These are phyloP conservation scores for Scaptomyza polygonia DNA, from an alignment of 2,888 invertebrate genomes.

Conservation along the genomic window DNA sequence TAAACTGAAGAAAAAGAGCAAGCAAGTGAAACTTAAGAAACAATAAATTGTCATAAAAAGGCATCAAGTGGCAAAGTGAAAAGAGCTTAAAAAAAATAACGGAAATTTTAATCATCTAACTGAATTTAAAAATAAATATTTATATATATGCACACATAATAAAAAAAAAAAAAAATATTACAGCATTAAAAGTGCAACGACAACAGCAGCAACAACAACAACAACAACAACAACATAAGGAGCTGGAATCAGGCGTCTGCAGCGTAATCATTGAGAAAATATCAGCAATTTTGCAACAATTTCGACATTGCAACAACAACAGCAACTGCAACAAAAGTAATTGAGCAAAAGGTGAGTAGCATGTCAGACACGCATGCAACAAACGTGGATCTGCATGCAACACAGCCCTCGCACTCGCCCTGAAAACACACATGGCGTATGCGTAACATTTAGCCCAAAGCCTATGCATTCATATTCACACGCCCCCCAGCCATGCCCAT, in stretches of 20 bases:
- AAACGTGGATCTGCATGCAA: conserved; percentile 38
- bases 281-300: conserved; percentile 75
- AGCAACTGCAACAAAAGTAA: conserved; percentile 68
- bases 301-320: conserved; percentile 61
- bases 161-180: conserved; percentile 65
- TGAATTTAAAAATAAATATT: conserved; percentile 60
- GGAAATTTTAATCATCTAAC: conserved; percentile 25
- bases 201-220: conserved; percentile 14
- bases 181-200: conserved; percentile 56
- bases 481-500: conserved; percentile 17
- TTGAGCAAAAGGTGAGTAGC: conserved; percentile 78
- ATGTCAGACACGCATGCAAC: conserved; percentile 59
- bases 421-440: conserved; percentile 48
- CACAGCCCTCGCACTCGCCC: conserved; percentile 29
- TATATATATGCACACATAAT: conserved; percentile 41
- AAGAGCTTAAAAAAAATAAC: conserved; percentile 43
- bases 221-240: conserved; percentile 29
- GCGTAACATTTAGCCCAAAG: conserved; percentile 60
- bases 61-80: conserved; percentile 63
- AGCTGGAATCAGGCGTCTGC: conserved; percentile 46
- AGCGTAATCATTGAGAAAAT: conserved; percentile 78
- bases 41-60: conserved; percentile 22
- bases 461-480: conserved; percentile 45
- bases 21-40: conserved; percentile 37
- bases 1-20: conserved; percentile 4